phyloP scores from a whole-genome alignment of 1,140 invertebrate species.

The Platyscapa corneri region DNA sequence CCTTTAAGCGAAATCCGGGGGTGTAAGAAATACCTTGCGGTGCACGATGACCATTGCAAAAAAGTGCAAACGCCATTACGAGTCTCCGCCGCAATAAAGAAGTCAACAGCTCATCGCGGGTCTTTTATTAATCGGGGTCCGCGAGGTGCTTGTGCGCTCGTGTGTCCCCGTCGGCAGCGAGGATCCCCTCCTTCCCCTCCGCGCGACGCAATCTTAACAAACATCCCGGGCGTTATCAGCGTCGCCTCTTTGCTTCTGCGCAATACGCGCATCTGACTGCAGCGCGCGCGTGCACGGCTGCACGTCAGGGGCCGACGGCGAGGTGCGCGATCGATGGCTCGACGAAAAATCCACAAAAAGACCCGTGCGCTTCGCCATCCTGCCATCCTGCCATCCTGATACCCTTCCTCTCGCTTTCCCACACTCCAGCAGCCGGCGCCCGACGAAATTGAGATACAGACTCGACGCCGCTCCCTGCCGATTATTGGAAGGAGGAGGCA shows the following conservation, averaged over 20 bases:
- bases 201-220: not conserved
- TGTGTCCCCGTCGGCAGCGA: too few species aligned
- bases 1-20: too few species aligned
- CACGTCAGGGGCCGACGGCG: not conserved
- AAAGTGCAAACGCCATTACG: too few species aligned
- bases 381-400: too few species aligned
- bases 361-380: not conserved
- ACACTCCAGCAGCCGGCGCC: not conserved
- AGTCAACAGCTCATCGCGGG: too few species aligned
- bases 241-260: not conserved
- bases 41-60: too few species aligned
- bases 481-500: not conserved
- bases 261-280: not conserved
- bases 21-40: too few species aligned
- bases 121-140: too few species aligned
- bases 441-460: not conserved
- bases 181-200: not conserved
- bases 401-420: not conserved
- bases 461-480: not conserved
- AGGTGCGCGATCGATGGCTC: conserved; percentile 18
- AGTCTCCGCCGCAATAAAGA: too few species aligned
- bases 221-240: not conserved
- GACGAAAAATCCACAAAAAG: not conserved
- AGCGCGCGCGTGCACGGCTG: not conserved
- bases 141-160: too few species aligned